These are phyloP conservation scores for Neodontobutis hainanensis DNA, from an alignment of 2,113 vertebrate species.

Conservation along the genomic window DNA sequence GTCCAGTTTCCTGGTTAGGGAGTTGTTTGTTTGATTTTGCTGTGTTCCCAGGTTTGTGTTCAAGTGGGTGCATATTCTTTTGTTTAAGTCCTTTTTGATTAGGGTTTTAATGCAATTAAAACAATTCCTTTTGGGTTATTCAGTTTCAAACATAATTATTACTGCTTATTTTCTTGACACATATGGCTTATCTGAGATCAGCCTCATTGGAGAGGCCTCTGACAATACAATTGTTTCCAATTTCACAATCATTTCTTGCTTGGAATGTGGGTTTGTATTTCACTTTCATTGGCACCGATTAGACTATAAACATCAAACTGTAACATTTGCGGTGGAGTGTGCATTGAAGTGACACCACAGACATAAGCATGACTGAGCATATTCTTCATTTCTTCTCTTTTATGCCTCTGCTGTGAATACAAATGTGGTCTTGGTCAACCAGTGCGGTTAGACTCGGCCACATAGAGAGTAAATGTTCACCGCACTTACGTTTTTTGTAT, in stretches of 20 bases:
- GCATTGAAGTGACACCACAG: slow-evolving; percentile 8
- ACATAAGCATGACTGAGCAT: slow-evolving; percentile 32
- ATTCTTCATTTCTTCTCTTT: neutral
- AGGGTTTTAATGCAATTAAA: too few species aligned
- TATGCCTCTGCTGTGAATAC: neutral
- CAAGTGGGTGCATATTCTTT: too few species aligned
- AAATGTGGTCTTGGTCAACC: slow-evolving; percentile 1
- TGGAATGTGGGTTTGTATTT: slow-evolving; percentile 25
- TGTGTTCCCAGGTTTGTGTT: too few species aligned
- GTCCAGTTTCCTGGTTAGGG: too few species aligned
- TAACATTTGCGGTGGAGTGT: neutral
- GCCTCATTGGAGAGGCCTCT: neutral
- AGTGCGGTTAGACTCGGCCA: neutral
- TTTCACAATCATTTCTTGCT: slow-evolving; percentile 26
- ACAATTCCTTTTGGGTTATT: too few species aligned
- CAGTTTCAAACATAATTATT: neutral
- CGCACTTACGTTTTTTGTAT: neutral
- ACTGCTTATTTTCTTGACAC: neutral
- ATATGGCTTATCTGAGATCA: neutral
- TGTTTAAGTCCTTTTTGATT: too few species aligned
- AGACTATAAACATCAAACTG: slow-evolving; percentile 18
- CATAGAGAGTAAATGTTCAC: neutral
- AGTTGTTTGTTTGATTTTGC: too few species aligned
- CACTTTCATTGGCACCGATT: slow-evolving; percentile 35
- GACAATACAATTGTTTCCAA: slow-evolving; percentile 14